Base-by-base conservation (phyloP, 1,140 invertebrate genomes). In the Conus betulinus region DNA sequence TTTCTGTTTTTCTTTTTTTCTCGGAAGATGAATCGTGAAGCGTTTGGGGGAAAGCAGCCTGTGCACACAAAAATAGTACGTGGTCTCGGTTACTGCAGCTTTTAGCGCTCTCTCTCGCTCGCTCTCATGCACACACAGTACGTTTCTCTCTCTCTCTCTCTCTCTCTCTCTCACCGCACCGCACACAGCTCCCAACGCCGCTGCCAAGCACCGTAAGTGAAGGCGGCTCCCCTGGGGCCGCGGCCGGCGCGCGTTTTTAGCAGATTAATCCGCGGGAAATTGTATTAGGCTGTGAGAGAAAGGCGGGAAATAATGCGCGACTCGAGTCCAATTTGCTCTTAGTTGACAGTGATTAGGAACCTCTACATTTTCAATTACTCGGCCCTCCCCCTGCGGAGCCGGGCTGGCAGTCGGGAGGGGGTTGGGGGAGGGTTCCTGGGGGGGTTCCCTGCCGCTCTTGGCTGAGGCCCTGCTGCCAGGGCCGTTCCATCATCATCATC, bases 281-380 rank as follows among this genome's bases (percentile, higher is more conserved):
- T 81, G 79, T 81, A 53, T 81, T 81, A 81, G 79, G 79, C 79
- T 52, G 20, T 10, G 79, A 25, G 79, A 8, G 79, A 51, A 53
- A 81, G 79, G 39, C 39, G 79, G 79, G 79, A 81, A 81, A 81
- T 81, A 81, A 81, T 55, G 79, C 79, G 51, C 8, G 79, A 81
- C 27, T 81, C 79, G 79, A 81, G 79, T 81, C 79, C 79, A 81
- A 81, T 81, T 81, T 81, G 79, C 79, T 20, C 79, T 81, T 52
- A 81, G 79, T 81, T 81, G 79, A 81, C 79, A 81, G 79, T 81
- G 79, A 81, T 81, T 81, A 81, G 79, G 79, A 81, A 51, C 79
- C 79, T 81, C 79, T 81, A 81, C 79, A 81, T 81, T 81, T 81
- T 81, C 79, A 81, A 81, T 81, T 81, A 81, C 79, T 81, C 39